These are phyloP conservation scores for Monochamus saltuarius DNA, from an alignment of 1,140 invertebrate genomes.

Conservation along the genomic window DNA sequence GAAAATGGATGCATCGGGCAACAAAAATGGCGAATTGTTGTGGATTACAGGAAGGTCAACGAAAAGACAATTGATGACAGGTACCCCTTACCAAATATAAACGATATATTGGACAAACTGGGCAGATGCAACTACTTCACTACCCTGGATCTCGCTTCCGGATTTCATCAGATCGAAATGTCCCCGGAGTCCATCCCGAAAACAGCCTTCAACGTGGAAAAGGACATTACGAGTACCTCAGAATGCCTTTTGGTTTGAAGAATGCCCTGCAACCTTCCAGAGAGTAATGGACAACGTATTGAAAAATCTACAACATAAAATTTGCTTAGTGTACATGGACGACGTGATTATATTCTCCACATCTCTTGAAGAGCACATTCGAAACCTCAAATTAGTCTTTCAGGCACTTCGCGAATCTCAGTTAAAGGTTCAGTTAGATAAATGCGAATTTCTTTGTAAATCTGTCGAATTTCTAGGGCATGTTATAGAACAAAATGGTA, in stretches of 20 bases:
- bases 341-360: constrained; percentile 1
- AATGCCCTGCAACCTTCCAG: constrained; percentile 24
- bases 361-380: constrained; percentile 2
- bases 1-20: constrained; percentile 4
- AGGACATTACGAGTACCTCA: constrained; percentile 16
- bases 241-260: constrained; percentile 23
- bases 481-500: constrained; percentile 4
- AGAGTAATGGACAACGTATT: constrained; percentile 11
- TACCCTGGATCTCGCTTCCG: constrained; percentile 6
- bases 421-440: constrained; percentile 10
- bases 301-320: neutral
- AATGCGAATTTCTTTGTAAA: constrained; percentile 14
- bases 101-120: constrained; percentile 6
- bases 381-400: neutral
- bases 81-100: constrained; percentile 13
- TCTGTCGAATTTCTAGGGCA: constrained; percentile 9
- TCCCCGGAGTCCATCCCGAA: constrained; percentile 8
- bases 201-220: no score
- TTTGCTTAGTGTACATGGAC: constrained; percentile 14
- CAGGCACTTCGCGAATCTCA: neutral
- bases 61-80: constrained; percentile 1
- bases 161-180: constrained; percentile 12
- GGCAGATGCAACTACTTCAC: constrained; percentile 9
- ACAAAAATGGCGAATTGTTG: constrained; percentile 5
- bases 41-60: constrained; percentile 7